Percentiles rank a stretch among this genome's conserved stretches.
Conservation (phyloP, 53 echinoderm and acorn worm species). For the Henricia sp. region DNA sequence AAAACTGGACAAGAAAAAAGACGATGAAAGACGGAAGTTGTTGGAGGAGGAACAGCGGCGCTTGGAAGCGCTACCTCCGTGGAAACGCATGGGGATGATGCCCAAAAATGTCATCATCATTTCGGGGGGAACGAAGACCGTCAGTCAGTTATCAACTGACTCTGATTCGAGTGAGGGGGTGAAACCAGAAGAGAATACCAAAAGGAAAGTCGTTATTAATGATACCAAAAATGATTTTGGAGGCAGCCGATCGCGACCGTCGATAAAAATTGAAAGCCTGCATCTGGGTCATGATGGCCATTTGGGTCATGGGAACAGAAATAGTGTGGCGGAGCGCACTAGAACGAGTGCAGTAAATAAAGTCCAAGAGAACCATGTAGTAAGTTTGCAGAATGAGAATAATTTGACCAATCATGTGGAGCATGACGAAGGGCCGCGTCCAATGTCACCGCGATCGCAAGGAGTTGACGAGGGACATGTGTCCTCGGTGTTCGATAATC, state of each 20-base stretch:
- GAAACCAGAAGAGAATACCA: neutral
- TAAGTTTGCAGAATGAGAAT: neutral
- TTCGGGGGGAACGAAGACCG: conserved; percentile 56
- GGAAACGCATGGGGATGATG: conserved; percentile 87
- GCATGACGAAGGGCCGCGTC: conserved; percentile 24
- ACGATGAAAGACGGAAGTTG: conserved; percentile 74
- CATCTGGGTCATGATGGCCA: too few relatives aligned
- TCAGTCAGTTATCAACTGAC: conserved; percentile 34
- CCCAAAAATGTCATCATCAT: conserved; percentile 89
- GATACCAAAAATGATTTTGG: neutral
- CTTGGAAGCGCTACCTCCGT: conserved; percentile 69
- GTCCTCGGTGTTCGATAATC: conserved; percentile 83
- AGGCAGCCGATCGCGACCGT: neutral
- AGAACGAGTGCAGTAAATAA: neutral
- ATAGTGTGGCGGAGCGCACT: neutral
- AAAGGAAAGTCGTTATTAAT: neutral
- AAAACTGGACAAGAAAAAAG: conserved; percentile 75
- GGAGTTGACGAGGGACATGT: conserved; percentile 97
- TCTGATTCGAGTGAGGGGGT: neutral
- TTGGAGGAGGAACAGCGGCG: conserved; percentile 74
- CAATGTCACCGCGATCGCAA: neutral
- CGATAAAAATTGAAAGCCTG: too few relatives aligned
- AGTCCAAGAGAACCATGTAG: conserved; percentile 28
- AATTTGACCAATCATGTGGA: conserved; percentile 33
- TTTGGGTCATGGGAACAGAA: neutral